Evolutionary conservation across 2,113 vertebrate genomes (phyloP).

Genomic region (Peucedramus taeniatus): DNA sequence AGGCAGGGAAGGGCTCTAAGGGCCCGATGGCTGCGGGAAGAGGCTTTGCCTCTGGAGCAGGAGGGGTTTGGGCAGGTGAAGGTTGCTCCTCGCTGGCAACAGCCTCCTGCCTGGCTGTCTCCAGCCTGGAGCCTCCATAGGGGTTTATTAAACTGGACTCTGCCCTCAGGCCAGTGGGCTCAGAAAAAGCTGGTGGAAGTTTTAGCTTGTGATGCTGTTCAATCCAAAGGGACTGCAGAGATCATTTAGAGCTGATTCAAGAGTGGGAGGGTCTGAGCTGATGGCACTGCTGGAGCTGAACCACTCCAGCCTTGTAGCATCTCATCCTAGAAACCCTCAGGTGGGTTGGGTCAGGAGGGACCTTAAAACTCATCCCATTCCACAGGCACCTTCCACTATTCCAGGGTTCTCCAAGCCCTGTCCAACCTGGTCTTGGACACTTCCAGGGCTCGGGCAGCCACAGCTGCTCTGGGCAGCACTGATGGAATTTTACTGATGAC

Average conservation of each 20-base stretch:
- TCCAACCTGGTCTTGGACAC: background rate
- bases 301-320: rapidly evolving
- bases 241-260: background rate
- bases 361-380: background rate
- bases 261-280: background rate
- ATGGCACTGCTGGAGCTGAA: background rate
- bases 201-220: background rate
- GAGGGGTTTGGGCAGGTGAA: background rate
- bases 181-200: rapidly evolving
- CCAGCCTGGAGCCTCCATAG: background rate
- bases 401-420: rapidly evolving
- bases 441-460: background rate
- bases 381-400: background rate
- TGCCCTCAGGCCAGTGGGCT: rapidly evolving
- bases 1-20: background rate
- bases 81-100: background rate
- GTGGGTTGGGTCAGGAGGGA: background rate
- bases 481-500: background rate
- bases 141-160: background rate
- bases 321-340: rapidly evolving
- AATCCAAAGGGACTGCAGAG: background rate
- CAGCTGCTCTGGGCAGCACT: background rate
- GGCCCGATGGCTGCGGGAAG: background rate
- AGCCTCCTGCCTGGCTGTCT: background rate
- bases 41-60: background rate